Evolutionary conservation across 2,888 invertebrate genomes (phyloP).

Genomic region (Xestobium rufovillosum): DNA sequence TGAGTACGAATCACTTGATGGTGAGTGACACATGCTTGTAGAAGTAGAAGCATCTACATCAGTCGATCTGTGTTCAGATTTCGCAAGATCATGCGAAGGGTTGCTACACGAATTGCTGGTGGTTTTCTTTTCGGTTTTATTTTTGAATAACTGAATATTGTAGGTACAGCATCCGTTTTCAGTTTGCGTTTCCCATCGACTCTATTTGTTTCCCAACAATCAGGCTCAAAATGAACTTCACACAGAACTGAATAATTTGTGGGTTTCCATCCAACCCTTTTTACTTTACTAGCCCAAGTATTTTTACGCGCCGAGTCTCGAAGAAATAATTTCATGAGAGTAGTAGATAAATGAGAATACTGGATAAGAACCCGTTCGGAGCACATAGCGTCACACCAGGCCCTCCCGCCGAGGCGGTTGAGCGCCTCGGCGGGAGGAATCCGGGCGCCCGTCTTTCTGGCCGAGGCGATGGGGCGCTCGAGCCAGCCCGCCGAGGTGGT

Average conservation of each 20-base stretch:
- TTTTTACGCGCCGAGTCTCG: no score
- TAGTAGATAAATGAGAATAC: no score
- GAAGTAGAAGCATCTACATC: conserved; percentile 3
- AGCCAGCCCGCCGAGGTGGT: no score
- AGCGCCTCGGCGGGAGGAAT: no score
- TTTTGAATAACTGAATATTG: conserved; percentile 4
- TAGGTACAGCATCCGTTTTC: conserved; percentile 3
- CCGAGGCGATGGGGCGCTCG: no score
- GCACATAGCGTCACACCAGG: no score
- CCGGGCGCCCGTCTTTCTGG: no score
- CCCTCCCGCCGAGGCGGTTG: no score
- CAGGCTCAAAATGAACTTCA: conserved; percentile 1
- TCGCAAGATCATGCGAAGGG: conserved; percentile 3
- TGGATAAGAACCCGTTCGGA: no score
- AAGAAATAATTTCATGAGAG: no score
- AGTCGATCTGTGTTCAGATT: neutral
- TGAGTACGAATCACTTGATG: conserved; percentile 1
- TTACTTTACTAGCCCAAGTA: conserved; percentile 2
- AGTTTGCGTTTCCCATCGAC: conserved; percentile 2
- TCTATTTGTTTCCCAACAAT: conserved; percentile 3
- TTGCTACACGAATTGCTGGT: conserved; percentile 3
- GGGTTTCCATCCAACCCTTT: conserved; percentile 3
- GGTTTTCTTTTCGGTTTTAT: conserved; percentile 4
- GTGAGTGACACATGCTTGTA: conserved; percentile 4
- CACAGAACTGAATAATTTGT: conserved; percentile 1